These are phyloP conservation scores for Pristis pectinata DNA, from an alignment of 2,797 vertebrate species.

Conservation along the genomic window DNA sequence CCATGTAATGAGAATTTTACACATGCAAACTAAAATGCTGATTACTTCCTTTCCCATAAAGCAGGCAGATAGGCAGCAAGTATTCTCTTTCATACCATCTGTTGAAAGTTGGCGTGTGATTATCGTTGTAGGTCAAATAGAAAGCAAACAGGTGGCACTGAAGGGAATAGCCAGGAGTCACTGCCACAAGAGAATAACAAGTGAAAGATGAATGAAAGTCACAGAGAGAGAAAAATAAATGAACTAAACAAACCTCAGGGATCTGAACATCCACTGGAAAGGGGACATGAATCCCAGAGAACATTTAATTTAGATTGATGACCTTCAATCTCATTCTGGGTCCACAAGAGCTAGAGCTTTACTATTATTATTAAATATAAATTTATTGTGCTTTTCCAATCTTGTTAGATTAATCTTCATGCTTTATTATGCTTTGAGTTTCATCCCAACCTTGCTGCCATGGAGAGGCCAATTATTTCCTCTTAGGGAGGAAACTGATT, in stretches of 20 bases:
- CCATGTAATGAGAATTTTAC: not conserved
- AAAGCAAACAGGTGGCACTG: conserved; percentile 10
- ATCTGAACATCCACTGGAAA: not conserved
- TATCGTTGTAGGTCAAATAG: not conserved
- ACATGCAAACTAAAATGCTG: not conserved
- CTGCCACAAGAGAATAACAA: not conserved
- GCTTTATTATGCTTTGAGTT: not conserved
- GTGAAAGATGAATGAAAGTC: not conserved
- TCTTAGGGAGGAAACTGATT: not conserved
- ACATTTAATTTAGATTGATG: not conserved
- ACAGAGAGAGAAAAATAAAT: not conserved
- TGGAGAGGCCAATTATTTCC: no score
- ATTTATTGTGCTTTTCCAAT: not conserved
- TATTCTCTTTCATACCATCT: conserved; percentile 31
- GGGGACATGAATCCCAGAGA: not conserved
- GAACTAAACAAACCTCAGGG: not conserved
- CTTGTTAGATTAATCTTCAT: not conserved
- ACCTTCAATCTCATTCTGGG: not conserved
- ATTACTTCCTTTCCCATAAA: not conserved
- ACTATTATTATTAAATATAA: not conserved
- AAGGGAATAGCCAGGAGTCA: not conserved
- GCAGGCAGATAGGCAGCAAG: not conserved
- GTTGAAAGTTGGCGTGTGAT: not conserved
- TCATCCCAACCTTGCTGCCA: not conserved
- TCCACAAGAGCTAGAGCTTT: not conserved